A percentile compares a stretch with the other conserved stretches of the same genome.
Conservation (phyloP, 2,888 invertebrate genomes). For the Melanchra persicariae region DNA sequence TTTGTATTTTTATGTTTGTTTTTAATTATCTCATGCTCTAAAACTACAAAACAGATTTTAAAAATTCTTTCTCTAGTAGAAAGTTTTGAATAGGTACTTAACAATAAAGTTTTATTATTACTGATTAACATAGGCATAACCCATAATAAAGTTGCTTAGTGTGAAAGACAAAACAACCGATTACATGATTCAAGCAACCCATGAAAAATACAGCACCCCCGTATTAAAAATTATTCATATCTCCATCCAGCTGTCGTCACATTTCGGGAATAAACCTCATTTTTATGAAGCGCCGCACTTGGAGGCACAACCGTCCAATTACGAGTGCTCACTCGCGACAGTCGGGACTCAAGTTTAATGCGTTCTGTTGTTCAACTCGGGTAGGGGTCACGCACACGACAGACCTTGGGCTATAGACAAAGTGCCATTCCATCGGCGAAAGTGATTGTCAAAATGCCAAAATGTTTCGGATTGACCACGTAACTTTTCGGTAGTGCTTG, state of each 20-base stretch:
- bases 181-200: neutral
- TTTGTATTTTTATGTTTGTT: too few relatives aligned
- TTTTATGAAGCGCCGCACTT: conserved; percentile 14
- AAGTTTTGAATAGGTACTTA: too few relatives aligned
- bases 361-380: conserved; percentile 24
- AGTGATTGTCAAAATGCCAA: too few relatives aligned
- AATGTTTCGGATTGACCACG: too few relatives aligned
- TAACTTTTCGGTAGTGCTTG: too few relatives aligned
- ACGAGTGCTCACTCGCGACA: conserved; percentile 21
- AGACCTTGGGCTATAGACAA: neutral
- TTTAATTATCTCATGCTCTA: too few relatives aligned
- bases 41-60: neutral
- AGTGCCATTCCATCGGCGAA: too few relatives aligned
- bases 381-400: neutral
- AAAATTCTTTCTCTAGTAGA: too few relatives aligned
- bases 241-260: neutral
- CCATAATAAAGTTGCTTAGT: too few relatives aligned
- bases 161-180: neutral
- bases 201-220: neutral
- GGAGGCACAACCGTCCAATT: conserved; percentile 23
- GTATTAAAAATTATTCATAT: neutral
- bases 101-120: too few relatives aligned
- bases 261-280: conserved; percentile 6
- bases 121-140: too few relatives aligned
- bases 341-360: conserved; percentile 33